These are phyloP conservation scores for Nyctalus aviator DNA, from an alignment of 2,797 vertebrate genomes.

Conservation along the genomic window DNA sequence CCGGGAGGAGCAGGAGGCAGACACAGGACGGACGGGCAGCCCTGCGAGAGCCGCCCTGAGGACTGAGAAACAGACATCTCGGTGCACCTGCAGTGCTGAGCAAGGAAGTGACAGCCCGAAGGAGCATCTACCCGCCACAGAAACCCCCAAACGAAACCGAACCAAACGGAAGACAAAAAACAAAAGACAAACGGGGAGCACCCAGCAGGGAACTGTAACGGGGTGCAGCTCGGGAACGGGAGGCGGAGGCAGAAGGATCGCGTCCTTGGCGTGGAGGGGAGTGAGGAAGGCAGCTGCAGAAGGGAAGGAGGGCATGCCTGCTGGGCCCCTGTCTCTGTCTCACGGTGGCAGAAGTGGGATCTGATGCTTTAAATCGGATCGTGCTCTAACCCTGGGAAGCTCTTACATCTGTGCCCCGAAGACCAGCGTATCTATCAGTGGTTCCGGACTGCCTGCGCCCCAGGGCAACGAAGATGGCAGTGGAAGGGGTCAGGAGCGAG, in stretches of 20 bases:
- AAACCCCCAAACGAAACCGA: background rate
- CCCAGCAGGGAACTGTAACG: too few relatives aligned
- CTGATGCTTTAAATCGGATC: background rate
- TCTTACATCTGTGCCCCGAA: background rate
- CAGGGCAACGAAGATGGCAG: background rate
- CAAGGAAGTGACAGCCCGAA: background rate
- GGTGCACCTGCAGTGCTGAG: background rate
- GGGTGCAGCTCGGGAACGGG: background rate
- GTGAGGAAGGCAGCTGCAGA: background rate
- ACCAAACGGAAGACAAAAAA: background rate
- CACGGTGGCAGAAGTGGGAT: background rate
- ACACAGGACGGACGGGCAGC: background rate
- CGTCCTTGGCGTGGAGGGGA: background rate
- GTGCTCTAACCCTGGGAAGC: background rate
- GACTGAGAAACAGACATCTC: background rate
- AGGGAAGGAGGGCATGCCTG: background rate
- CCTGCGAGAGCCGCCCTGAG: background rate
- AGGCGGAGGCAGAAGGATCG: background rate
- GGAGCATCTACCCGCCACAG: background rate
- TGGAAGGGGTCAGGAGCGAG: background rate
- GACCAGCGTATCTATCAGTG: background rate
- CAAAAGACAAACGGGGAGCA: background rate
- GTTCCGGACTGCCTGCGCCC: background rate
- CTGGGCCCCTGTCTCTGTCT: background rate
- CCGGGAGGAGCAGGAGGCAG: background rate